Evolutionary conservation across 2,888 invertebrate genomes (phyloP), one percentile per base, ranked within the genome.

Genomic region (Cryptocephalus moraei): DNA sequence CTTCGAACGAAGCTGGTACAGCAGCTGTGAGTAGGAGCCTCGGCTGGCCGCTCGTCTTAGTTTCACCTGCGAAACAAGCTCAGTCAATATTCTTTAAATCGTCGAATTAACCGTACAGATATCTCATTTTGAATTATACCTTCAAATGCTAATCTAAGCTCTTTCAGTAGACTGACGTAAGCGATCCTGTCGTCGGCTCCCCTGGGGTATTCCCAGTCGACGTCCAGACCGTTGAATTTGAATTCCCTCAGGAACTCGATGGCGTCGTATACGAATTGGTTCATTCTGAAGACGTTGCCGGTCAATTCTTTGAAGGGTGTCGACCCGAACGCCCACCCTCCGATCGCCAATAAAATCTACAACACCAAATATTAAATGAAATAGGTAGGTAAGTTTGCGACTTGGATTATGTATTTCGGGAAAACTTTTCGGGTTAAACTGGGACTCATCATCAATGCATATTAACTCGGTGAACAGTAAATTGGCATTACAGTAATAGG

Each of bases 251-350:
- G 75, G 74, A 92, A 93, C 57, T 94, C 92, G 49, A 93, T 92
- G 12, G 92, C 90, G 69, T 92, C 91, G 66, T 93, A 94, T 4
- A 93, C 92, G 66, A 94, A 94, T 66, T 91, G 91, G 67, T 92
- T 92, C 91, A 92, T 92, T 41, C 92, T 80, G 79, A 88, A 92
- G 4, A 88, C 86, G 66, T 91, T 93, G 49, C 86, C 85, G 0
- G 92, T 92, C 39, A 93, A 76, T 66, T 92, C 91, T 73, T 91
- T 91, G 77, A 91, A 92, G 3, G 92, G 92, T 0, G 91, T 91
- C 1, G 94, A 93, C 9, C 94, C 94, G 63, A 94, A 94, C 1
- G 91, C 91, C 94, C 94, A 95, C 13, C 95, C 95, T 48, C 95
- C 95, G 57, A 95, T 90, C 1, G 91, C 91, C 11, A 91, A 71